These are phyloP conservation scores for Sparidentex hasta DNA, from an alignment of 2,797 vertebrate species.

Conservation along the genomic window DNA sequence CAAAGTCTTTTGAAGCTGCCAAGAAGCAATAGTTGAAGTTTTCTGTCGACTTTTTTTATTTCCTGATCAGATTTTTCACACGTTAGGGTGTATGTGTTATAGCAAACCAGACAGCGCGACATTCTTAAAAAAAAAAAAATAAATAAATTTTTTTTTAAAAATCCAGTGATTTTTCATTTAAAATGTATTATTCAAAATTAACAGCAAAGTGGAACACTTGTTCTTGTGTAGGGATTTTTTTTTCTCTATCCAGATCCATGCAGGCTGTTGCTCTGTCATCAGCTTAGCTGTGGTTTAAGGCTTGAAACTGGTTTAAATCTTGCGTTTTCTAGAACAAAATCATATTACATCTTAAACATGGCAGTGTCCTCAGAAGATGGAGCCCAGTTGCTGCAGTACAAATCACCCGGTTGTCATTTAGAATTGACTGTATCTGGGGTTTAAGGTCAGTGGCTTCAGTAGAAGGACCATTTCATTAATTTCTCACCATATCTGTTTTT, in stretches of 20 bases:
- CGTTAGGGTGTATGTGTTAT: neutral
- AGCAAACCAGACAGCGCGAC: neutral
- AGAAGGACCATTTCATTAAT: neutral
- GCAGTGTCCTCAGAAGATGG: neutral
- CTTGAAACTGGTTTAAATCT: neutral
- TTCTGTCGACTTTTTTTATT: constrained; percentile 25
- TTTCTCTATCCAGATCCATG: neutral
- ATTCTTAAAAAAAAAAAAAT: neutral
- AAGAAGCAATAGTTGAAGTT: constrained; percentile 38
- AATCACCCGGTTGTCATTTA: neutral
- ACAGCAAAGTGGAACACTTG: neutral
- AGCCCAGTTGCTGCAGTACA: neutral
- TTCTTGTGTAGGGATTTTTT: neutral
- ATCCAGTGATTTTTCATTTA: neutral
- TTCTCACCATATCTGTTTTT: neutral
- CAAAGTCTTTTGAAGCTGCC: constrained; percentile 51
- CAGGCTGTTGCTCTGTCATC: neutral
- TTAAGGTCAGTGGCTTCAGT: neutral
- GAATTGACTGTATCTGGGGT: neutral
- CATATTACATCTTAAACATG: constrained; percentile 2
- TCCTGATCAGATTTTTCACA: constrained; percentile 43
- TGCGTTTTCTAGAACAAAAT: neutral
- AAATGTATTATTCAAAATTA: neutral
- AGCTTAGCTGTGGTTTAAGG: neutral
- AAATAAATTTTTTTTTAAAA: no score